Percentiles rank a stretch among this genome's conserved stretches.
These are phyloP conservation scores for Rambutsinella grinnellia DNA, from an alignment of 2,888 invertebrate genomes.

Conservation along the genomic window DNA sequence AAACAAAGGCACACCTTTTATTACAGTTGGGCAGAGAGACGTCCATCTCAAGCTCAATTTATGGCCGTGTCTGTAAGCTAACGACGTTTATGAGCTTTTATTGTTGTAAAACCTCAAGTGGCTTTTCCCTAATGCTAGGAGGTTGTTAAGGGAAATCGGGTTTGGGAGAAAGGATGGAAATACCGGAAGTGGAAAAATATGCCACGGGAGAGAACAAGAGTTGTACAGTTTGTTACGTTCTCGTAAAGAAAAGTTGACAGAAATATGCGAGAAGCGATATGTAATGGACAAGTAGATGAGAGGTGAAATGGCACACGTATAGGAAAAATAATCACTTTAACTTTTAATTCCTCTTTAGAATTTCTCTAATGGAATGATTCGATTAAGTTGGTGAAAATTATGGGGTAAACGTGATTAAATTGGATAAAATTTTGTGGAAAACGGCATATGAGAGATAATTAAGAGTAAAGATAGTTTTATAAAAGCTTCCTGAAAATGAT, in stretches of 20 bases:
- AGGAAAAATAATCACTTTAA: too few species aligned
- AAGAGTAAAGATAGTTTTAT: too few species aligned
- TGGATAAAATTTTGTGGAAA: too few species aligned
- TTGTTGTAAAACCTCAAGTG: slow-evolving; percentile 34
- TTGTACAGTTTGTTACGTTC: too few species aligned
- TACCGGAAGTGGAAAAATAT: neutral
- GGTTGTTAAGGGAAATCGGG: neutral
- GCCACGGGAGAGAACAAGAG: too few species aligned
- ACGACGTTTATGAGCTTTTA: slow-evolving; percentile 35
- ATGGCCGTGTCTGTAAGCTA: slow-evolving; percentile 20
- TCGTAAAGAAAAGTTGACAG: neutral
- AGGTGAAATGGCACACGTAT: neutral
- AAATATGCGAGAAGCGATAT: neutral
- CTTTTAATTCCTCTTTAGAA: too few species aligned
- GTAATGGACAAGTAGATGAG: neutral
- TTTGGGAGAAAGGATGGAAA: neutral
- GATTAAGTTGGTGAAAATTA: too few species aligned
- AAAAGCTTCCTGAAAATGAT: too few species aligned
- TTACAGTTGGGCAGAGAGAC: too few species aligned
- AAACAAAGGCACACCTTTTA: neutral
- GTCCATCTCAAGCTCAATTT: slow-evolving; percentile 41
- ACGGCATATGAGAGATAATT: too few species aligned
- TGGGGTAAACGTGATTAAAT: too few species aligned
- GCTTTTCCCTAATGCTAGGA: neutral
- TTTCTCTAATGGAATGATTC: too few species aligned